Evolutionary conservation across 2,797 vertebrate genomes (phyloP).

Genomic region (Philypnodon macrostomus): DNA sequence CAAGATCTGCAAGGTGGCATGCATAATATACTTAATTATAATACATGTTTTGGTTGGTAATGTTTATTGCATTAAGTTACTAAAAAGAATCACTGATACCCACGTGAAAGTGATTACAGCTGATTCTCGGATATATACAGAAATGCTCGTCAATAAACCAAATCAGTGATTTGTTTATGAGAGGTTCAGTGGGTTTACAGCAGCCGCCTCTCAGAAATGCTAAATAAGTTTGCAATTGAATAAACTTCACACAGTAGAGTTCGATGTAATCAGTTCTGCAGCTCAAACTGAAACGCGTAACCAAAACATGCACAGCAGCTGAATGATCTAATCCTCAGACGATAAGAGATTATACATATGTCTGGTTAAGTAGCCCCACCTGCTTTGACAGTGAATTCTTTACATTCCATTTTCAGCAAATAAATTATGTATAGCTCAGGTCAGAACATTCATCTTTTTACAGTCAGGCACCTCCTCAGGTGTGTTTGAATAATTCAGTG

Average conservation of each 20-base stretch:
- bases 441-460: constrained; percentile 59
- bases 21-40: neutral
- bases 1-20: constrained; percentile 97
- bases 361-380: constrained; percentile 9
- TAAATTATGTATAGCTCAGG: constrained; percentile 62
- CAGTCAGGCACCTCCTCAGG: constrained; percentile 68
- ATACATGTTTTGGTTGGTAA: no score
- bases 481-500: constrained; percentile 70
- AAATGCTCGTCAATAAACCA: constrained; percentile 45
- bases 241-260: neutral
- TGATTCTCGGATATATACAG: constrained; percentile 15
- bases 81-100: no score
- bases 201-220: constrained; percentile 24
- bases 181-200: constrained; percentile 58
- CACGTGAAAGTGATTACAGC: constrained; percentile 23
- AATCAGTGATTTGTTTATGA: constrained; percentile 25
- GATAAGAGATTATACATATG: neutral
- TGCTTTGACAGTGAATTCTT: constrained; percentile 12
- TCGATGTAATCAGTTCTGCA: neutral
- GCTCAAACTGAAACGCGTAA: neutral
- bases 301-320: neutral
- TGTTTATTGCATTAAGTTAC: no score
- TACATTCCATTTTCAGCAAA: constrained; percentile 34
- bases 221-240: constrained; percentile 26
- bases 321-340: constrained; percentile 1